Percentiles rank a stretch among this genome's conserved stretches.
Conservation (phyloP, 2,113 vertebrate genomes). For the Xiphophorus maculatus region DNA sequence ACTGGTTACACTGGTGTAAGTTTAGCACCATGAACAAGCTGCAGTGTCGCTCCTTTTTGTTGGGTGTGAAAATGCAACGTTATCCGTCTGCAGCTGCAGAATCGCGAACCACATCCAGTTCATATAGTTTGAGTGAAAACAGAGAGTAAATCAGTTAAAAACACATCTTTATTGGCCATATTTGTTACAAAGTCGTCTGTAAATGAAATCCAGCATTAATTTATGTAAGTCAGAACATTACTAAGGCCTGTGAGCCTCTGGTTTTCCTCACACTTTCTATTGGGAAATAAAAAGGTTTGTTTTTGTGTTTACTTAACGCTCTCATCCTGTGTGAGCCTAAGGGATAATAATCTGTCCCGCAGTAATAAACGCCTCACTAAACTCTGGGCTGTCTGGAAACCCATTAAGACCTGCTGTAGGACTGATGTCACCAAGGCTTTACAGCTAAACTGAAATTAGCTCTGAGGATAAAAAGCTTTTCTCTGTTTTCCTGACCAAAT, state of each 20-base stretch:
- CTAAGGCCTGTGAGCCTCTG: background rate
- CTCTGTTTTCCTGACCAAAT: background rate
- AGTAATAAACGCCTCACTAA: background rate
- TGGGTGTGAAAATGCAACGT: conserved; percentile 1
- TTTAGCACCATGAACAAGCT: background rate
- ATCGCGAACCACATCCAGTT: background rate
- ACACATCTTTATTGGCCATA: background rate
- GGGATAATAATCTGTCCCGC: background rate
- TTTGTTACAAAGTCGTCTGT: background rate
- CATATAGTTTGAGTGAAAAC: background rate
- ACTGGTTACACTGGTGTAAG: background rate
- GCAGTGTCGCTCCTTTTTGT: background rate
- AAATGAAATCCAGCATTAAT: background rate
- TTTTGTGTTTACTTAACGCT: background rate
- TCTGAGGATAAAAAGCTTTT: no score
- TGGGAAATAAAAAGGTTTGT: background rate
- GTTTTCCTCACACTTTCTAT: background rate
- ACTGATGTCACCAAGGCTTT: background rate
- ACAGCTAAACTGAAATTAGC: background rate
- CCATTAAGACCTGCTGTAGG: conserved; percentile 5
- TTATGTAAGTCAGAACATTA: background rate
- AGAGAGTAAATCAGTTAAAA: background rate
- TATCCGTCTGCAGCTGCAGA: background rate
- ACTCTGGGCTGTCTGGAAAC: background rate
- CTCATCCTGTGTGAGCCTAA: conserved; percentile 12